These are phyloP conservation scores for Teleogryllus oceanicus DNA, from an alignment of 2,888 invertebrate genomes.

Conservation along the genomic window DNA sequence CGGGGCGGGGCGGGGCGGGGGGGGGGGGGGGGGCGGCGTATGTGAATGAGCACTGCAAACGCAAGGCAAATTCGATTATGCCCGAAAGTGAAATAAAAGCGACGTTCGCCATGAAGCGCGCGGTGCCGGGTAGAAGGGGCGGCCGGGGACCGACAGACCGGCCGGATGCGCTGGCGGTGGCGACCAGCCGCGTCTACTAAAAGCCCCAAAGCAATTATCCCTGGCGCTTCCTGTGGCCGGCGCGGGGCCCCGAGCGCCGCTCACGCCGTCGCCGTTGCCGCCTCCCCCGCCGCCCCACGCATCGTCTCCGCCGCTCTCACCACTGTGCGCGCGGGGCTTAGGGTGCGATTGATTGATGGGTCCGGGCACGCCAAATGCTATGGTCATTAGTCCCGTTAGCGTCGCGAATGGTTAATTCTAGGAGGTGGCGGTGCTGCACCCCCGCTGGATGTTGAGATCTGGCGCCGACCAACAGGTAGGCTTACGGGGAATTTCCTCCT, in stretches of 20 bases:
- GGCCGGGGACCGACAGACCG: background rate
- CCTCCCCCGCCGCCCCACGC: background rate
- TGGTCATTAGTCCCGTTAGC: too few relatives aligned
- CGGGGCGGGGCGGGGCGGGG: background rate
- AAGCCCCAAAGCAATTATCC: slow-evolving; percentile 18
- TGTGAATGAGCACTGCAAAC: slow-evolving; percentile 18
- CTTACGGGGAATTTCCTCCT: too few relatives aligned
- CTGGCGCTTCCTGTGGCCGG: slow-evolving; percentile 2
- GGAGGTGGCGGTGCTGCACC: too few relatives aligned
- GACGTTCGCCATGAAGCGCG: background rate
- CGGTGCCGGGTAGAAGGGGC: background rate
- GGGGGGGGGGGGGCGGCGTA: background rate
- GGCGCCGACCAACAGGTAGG: too few relatives aligned
- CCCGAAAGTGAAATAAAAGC: slow-evolving; percentile 7
- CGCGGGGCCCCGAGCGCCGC: background rate
- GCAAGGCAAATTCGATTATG: slow-evolving; percentile 1
- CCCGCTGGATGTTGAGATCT: too few relatives aligned
- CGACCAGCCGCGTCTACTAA: slow-evolving; percentile 18
- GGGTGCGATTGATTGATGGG: too few relatives aligned
- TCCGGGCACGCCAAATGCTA: too few relatives aligned
- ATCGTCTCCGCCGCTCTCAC: background rate
- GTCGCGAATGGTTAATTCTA: too few relatives aligned
- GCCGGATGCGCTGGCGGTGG: background rate
- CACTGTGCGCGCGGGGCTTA: too few relatives aligned
- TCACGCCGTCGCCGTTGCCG: background rate